Conservation (phyloP, 2,113 vertebrate genomes). For the Pterophyllum scalare region DNA sequence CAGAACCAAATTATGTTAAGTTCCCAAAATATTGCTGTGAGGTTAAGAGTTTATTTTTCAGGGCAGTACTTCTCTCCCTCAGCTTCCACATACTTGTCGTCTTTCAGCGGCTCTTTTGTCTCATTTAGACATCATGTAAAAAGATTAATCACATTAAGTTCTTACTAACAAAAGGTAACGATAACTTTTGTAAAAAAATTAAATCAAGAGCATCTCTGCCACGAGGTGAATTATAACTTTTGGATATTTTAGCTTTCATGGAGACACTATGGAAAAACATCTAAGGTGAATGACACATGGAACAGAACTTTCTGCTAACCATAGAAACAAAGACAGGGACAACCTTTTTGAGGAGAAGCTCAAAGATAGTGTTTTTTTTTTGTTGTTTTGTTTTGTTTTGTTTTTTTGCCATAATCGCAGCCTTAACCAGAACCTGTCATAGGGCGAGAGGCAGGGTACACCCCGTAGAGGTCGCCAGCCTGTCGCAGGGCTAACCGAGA, state of each 20-base stretch:
- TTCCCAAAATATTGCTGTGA: neutral
- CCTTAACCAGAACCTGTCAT: neutral
- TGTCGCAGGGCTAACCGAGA: too few relatives aligned
- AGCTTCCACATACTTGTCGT: neutral
- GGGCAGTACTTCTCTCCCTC: neutral
- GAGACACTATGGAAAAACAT: neutral
- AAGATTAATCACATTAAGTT: neutral
- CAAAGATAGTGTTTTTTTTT: neutral
- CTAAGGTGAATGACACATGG: neutral
- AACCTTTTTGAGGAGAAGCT: neutral
- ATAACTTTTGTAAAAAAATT: neutral
- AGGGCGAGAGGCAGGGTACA: too few relatives aligned
- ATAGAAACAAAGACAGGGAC: neutral
- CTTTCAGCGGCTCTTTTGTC: neutral
- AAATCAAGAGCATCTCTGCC: neutral
- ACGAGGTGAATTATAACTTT: neutral
- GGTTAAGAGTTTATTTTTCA: constrained; percentile 15
- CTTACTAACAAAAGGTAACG: neutral
- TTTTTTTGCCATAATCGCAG: neutral
- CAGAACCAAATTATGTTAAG: neutral
- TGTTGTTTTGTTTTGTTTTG: too few relatives aligned
- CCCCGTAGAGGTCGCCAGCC: too few relatives aligned
- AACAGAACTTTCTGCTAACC: neutral
- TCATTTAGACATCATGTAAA: neutral
- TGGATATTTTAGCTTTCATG: neutral